Evolutionary conservation across 1,140 invertebrate genomes (phyloP), one percentile per base, ranked within the genome.

Genomic region (Bombus superbus): DNA sequence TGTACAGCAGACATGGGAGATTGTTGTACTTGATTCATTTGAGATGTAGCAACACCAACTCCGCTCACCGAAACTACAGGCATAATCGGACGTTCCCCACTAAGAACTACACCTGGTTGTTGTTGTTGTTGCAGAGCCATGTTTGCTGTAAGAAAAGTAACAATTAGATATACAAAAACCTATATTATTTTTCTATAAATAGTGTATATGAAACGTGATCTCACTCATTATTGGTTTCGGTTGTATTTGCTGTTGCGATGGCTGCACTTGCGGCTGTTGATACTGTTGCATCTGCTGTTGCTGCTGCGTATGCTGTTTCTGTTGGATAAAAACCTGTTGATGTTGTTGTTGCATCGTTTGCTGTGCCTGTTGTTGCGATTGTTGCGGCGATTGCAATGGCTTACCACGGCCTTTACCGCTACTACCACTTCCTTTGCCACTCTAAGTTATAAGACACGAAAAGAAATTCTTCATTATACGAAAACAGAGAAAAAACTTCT

Each of bases 221-320:
- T 93, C 93, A 96, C 96, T 94, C 95, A 96, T 96, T 83, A 96
- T 93, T 32, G 96, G 95, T 90, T 96, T 96, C 15, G 95, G 95
- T 88, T 96, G 96, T 79, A 96, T 95, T 91, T 96, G 96, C 87
- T 95, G 96, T 74, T 93, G 94, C 28, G 94, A 93, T 25, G 93
- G 91, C 81, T 93, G 94, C 64, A 94, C 90, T 89, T 92, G 95
- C 80, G 94, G 93, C 76, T 95, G 94, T 78, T 92, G 92, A 77
- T 95, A 94, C 85, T 95, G 95, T 76, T 94, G 94, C 64, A 92
- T 86, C 82, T 95, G 94, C 47, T 94, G 92, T 47, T 93, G 88
- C 73, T 92, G 94, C 77, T 94, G 93, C 81, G 94, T 91, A 40
- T 93, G 94, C 47, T 95, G 95, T 83, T 93, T 93, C 81, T 95